Evolutionary conservation across 2,888 invertebrate genomes (phyloP).

Genomic region (Mechanitis mazaeus): DNA sequence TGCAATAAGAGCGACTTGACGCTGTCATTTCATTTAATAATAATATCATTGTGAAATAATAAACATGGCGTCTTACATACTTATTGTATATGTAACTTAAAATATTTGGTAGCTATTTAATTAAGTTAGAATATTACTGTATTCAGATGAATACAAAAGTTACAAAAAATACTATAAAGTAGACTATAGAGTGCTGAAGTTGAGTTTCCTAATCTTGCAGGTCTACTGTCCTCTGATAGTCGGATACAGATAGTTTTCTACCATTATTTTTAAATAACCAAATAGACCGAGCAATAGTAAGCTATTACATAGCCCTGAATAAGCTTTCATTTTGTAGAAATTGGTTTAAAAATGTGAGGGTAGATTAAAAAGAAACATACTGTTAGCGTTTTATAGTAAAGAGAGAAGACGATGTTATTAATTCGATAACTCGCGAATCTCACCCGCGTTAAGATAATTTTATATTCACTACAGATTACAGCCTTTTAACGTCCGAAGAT

Average conservation of each 20-base stretch:
- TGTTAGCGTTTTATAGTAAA: slow-evolving; percentile 11
- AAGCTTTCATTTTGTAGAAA: slow-evolving; percentile 10
- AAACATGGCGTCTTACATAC: slow-evolving; percentile 57
- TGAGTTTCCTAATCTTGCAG: slow-evolving; percentile 36
- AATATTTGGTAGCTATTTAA: slow-evolving; percentile 68
- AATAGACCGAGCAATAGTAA: slow-evolving; percentile 7
- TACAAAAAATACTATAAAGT: slow-evolving; percentile 40
- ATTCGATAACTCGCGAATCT: slow-evolving; percentile 31
- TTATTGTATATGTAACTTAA: slow-evolving; percentile 65
- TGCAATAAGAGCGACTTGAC: slow-evolving; percentile 38
- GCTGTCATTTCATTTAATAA: slow-evolving; percentile 31
- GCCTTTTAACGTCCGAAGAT: no score
- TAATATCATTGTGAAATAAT: slow-evolving; percentile 54
- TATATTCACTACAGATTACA: not conserved
- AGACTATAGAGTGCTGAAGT: slow-evolving; percentile 42
- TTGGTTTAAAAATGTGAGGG: slow-evolving; percentile 22
- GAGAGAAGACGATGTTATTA: no score
- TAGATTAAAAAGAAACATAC: slow-evolving; percentile 22
- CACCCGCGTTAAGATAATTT: slow-evolving; percentile 14
- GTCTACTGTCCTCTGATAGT: slow-evolving; percentile 31
- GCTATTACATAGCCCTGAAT: slow-evolving; percentile 9
- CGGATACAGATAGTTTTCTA: slow-evolving; percentile 25
- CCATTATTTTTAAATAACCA: slow-evolving; percentile 21
- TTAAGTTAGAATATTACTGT: slow-evolving; percentile 60
- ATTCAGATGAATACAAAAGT: slow-evolving; percentile 43